Conservation (phyloP, 2,797 vertebrate species). For the Argyrosomus regius region DNA sequence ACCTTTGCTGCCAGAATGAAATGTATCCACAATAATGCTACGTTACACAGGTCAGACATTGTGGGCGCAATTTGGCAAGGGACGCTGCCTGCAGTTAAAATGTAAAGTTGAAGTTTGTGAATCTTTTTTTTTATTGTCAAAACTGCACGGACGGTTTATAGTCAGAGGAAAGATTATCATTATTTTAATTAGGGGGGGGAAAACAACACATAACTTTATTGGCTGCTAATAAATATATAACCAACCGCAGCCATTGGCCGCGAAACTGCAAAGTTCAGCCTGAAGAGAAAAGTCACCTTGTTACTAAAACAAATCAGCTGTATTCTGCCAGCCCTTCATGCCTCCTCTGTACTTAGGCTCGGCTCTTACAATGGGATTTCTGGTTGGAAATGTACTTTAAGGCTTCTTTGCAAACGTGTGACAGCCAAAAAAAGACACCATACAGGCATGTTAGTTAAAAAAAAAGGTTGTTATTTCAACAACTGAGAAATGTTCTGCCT, state of each 20-base stretch:
- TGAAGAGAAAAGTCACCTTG: background rate
- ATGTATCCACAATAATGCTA: background rate
- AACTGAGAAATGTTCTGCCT: background rate
- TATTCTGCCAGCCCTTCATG: background rate
- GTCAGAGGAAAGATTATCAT: background rate
- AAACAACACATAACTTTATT: background rate
- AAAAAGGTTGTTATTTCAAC: background rate
- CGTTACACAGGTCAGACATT: background rate
- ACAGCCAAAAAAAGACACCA: background rate
- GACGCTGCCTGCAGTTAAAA: background rate
- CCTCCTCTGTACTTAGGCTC: background rate
- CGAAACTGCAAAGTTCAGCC: background rate
- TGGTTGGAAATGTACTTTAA: background rate
- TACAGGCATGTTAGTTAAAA: too few relatives aligned
- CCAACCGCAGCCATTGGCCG: background rate
- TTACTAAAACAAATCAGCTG: background rate
- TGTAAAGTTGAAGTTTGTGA: background rate
- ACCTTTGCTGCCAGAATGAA: slow-evolving; percentile 2
- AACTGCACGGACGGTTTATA: background rate
- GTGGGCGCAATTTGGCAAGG: background rate
- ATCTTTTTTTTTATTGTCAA: background rate
- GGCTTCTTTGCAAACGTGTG: background rate
- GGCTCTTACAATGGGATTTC: background rate
- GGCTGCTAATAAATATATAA: background rate
- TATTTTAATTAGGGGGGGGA: background rate